Evolutionary conservation across 2,113 vertebrate species (phyloP), one percentile per base, ranked within the genome.

Genomic region (Willisornis vidua): DNA sequence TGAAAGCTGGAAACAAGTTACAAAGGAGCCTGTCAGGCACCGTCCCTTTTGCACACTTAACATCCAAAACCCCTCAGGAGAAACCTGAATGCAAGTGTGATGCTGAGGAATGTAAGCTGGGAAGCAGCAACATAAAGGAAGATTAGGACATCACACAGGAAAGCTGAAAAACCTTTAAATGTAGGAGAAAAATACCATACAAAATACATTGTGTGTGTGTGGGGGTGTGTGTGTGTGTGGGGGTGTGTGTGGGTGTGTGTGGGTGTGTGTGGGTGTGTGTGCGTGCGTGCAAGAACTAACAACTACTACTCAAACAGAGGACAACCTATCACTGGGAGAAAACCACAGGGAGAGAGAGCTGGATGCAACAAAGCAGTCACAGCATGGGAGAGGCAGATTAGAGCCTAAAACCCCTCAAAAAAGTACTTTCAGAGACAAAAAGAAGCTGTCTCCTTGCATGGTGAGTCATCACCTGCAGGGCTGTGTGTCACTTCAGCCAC

Each of bases 341-440:
- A 28, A 72, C 31, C 73, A 62, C n/a, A 54, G 52, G 35, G 37
- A 90, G n/a, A 78, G 61, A 81, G 45, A 85, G 18, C 18, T 62
- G 54, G 67, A 76, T 68, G 39, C 22, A 54, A 33, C 14, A 43
- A 78, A 81, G 76, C 85, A 75, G 24, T 58, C 65, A 77, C 55
- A 84, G 37, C 0, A 0, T 1, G 2, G 20, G 18, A 91, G 26
- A 75, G 65, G 57, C 35, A 91, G 45, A 81, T 0, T 3, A 16
- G 33, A 87, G n/a, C 31, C 29, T 51, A 72, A 87, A 93, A 74
- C 1, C 5, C 67, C 58, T 5, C 18, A n/a, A 66, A 46, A 49
- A 72, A 90, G 23, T 33, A 62, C n/a, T 55, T 61, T 14, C 23
- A 57, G 81, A 70, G 14, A 58, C 33, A 72, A 33, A 39, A 66